These are phyloP conservation scores for Alethe diademata DNA, from an alignment of 2,113 vertebrate species.

Conservation along the genomic window DNA sequence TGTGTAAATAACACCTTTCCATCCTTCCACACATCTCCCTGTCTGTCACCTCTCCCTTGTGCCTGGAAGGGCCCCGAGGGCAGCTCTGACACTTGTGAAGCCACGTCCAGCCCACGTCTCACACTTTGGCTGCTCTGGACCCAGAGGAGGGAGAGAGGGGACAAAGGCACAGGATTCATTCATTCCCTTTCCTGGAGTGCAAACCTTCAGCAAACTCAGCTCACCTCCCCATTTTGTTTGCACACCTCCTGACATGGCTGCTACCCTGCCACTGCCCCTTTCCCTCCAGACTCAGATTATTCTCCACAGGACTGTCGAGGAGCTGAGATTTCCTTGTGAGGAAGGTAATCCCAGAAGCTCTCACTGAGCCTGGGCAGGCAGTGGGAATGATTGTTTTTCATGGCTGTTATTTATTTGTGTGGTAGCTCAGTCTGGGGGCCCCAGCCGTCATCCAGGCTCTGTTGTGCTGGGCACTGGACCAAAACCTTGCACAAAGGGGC, in stretches of 20 bases:
- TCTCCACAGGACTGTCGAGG: not conserved
- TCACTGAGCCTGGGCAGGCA: not conserved
- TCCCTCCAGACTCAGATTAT: not conserved
- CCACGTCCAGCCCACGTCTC: not conserved
- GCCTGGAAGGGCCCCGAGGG: not conserved
- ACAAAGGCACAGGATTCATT: not conserved
- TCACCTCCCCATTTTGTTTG: not conserved
- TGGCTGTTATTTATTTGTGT: slow-evolving; percentile 8
- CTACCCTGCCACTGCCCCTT: not conserved
- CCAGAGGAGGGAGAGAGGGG: not conserved
- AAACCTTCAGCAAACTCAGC: not conserved
- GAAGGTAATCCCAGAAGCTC: not conserved
- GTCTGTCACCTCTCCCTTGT: not conserved
- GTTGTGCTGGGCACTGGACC: not conserved
- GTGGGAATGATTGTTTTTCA: not conserved
- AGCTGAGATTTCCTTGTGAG: not conserved
- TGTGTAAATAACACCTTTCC: slow-evolving; percentile 60
- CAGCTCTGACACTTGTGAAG: not conserved
- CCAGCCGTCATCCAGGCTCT: not conserved
- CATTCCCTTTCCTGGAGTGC: not conserved
- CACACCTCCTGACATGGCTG: not conserved
- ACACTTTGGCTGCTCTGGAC: not conserved
- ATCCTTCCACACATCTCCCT: not conserved
- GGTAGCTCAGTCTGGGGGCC: not conserved
- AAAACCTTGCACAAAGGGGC: not conserved